These are phyloP conservation scores for Chunga burmeisteri DNA, from an alignment of 2,113 vertebrate species.

Conservation along the genomic window DNA sequence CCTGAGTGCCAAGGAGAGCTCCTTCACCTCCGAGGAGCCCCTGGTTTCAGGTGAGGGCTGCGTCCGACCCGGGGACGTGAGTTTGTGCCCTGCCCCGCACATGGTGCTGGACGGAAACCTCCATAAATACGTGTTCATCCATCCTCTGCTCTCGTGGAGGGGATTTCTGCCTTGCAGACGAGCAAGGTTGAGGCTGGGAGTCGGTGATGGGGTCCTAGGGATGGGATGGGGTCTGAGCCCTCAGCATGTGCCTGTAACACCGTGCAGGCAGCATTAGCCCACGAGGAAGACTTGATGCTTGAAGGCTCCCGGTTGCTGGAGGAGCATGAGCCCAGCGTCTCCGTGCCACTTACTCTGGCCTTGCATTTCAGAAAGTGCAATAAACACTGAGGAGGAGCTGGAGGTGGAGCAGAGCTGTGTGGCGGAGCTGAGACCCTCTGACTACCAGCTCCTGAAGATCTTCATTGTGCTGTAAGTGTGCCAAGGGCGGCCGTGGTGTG, in stretches of 20 bases:
- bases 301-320: background rate
- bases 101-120: rapidly evolving
- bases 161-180: background rate
- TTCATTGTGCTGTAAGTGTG: constrained; percentile 90
- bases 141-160: rapidly evolving
- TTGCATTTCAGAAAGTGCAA: constrained; percentile 76
- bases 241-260: rapidly evolving
- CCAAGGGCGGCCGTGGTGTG: rapidly evolving
- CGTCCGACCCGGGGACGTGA: rapidly evolving
- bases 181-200: background rate
- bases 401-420: constrained; percentile 74
- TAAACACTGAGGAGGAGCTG: constrained; percentile 81
- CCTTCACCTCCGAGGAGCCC: constrained; percentile 80
- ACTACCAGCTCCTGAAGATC: constrained; percentile 91
- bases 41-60: constrained; percentile 65
- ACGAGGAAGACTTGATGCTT: background rate
- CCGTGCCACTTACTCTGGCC: rapidly evolving
- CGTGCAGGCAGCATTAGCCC: background rate
- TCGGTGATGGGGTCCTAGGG: background rate
- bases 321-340: rapidly evolving
- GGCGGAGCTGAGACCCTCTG: constrained; percentile 82
- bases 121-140: background rate
- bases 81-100: background rate
- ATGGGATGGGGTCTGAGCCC: background rate
- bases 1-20: constrained; percentile 77